phyloP scores from a whole-genome alignment of 2,113 vertebrate genomes.

The Sebastes fasciatus region DNA sequence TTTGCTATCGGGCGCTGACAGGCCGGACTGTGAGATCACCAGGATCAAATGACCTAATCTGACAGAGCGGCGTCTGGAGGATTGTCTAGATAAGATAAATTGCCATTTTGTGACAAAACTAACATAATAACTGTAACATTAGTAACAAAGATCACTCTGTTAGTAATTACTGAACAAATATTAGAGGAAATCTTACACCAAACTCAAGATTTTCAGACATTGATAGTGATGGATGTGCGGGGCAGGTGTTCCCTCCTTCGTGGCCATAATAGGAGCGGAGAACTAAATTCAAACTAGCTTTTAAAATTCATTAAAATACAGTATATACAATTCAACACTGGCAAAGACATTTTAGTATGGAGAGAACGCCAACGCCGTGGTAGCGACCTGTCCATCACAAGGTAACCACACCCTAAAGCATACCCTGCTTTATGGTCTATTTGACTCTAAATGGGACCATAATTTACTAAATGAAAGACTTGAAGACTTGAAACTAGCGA shows the following conservation, averaged over 20 bases:
- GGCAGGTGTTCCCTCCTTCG: slow-evolving; percentile 28
- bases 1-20: slow-evolving; percentile 66
- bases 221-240: slow-evolving; percentile 41
- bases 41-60: slow-evolving; percentile 66
- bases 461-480: no score
- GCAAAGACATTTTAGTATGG: neutral
- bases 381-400: no score
- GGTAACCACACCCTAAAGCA: no score
- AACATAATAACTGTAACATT: slow-evolving; percentile 66
- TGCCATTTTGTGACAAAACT: slow-evolving; percentile 64
- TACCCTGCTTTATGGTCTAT: no score
- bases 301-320: neutral
- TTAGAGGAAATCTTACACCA: slow-evolving; percentile 66
- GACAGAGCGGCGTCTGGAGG: slow-evolving; percentile 49
- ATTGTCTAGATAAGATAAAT: slow-evolving; percentile 73
- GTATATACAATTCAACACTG: neutral
- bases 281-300: neutral
- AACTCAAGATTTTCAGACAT: slow-evolving; percentile 41
- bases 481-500: no score
- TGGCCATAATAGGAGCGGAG: neutral
- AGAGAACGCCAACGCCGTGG: no score
- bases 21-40: slow-evolving; percentile 69
- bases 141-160: slow-evolving; percentile 66
- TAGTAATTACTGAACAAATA: slow-evolving; percentile 67
- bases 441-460: no score